Conservation (phyloP, 1,140 invertebrate species). For the Octopus sinensis region DNA sequence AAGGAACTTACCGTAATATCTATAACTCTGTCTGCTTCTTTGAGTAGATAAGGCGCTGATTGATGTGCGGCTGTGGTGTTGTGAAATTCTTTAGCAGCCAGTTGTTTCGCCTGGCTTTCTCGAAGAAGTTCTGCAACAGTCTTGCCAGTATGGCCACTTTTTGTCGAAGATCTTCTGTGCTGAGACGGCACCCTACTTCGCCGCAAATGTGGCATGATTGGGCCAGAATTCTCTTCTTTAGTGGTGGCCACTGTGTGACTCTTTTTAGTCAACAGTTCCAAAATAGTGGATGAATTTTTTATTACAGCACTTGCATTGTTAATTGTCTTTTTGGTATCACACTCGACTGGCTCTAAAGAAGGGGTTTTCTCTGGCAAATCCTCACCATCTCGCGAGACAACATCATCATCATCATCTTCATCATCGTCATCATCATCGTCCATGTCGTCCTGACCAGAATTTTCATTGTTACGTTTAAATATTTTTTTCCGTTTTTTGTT, state of each 20-base stretch:
- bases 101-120: constrained; percentile 12
- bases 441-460: not conserved
- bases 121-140: constrained; percentile 15
- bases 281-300: constrained; percentile 7
- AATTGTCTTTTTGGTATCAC: not conserved
- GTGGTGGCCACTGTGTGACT: constrained; percentile 3
- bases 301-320: not conserved
- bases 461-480: constrained; percentile 23
- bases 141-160: constrained; percentile 9
- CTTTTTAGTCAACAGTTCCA: constrained; percentile 3
- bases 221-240: not conserved
- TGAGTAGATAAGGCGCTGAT: not conserved
- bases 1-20: not conserved
- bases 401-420: constrained; percentile 21
- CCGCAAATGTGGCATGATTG: not conserved
- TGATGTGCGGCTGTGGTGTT: not conserved
- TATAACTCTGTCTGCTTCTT: not conserved
- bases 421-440: constrained; percentile 18
- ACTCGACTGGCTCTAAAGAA: not conserved
- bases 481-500: constrained; percentile 28
- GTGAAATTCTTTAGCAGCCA: constrained; percentile 12
- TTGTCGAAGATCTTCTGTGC: not conserved
- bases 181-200: not conserved
- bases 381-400: not conserved
- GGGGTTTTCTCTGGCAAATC: not conserved